phyloP scores from a whole-genome alignment of 2,888 invertebrate genomes.

The Apotomis capreana region DNA sequence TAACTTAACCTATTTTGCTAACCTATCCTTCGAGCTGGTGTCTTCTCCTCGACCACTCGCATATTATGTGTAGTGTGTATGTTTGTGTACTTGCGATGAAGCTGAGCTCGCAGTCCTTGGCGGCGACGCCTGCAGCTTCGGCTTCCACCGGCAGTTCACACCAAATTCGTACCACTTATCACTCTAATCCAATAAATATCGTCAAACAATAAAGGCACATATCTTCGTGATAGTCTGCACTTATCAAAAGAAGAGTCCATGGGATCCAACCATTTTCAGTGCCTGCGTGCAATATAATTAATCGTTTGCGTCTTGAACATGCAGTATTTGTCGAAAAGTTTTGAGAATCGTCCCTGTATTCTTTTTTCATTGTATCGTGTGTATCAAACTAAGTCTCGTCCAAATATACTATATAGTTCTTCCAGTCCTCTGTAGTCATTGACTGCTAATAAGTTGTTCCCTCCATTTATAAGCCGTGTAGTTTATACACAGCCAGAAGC shows the following conservation, averaged over 20 bases:
- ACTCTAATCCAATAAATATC: too few species aligned
- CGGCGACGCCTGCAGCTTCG: too few species aligned
- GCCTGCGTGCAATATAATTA: conserved; percentile 12
- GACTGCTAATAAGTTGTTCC: not conserved
- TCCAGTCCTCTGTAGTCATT: conserved; percentile 1
- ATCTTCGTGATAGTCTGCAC: conserved; percentile 7
- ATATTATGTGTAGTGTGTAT: too few species aligned
- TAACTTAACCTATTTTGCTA: too few species aligned
- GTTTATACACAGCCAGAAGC: not conserved
- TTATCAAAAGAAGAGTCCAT: conserved; percentile 3
- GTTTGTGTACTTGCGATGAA: too few species aligned
- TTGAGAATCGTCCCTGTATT: not conserved
- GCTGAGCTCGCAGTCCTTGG: too few species aligned
- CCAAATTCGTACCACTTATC: too few species aligned
- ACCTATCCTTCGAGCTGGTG: too few species aligned
- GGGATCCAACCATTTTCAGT: conserved; percentile 11
- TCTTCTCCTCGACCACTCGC: too few species aligned
- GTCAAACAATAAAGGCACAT: not conserved
- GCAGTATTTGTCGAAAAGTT: not conserved
- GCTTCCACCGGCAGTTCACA: too few species aligned
- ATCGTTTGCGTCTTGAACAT: conserved; percentile 9
- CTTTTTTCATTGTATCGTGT: conserved; percentile 10
- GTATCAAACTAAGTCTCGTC: conserved; percentile 18
- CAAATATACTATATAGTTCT: not conserved
- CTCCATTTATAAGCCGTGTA: not conserved